Evolutionary conservation across 1,140 invertebrate species (phyloP).

Genomic region (Brachionus paranguensis): DNA sequence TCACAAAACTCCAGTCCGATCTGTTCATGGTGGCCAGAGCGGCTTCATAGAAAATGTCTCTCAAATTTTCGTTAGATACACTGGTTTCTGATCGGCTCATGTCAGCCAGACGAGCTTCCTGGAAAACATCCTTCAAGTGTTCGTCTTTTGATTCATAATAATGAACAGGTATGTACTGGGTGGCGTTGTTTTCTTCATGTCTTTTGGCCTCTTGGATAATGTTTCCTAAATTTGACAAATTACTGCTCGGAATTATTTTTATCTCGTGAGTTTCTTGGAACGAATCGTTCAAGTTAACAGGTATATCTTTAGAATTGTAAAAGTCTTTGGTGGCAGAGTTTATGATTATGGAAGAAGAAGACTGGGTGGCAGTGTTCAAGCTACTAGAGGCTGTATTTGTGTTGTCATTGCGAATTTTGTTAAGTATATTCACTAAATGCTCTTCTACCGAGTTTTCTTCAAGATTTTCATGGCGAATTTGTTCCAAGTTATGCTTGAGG

Average conservation of each 20-base stretch:
- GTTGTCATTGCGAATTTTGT: slow-evolving; percentile 5
- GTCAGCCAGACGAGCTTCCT: background rate
- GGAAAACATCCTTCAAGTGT: background rate
- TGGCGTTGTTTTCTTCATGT: background rate
- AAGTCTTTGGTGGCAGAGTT: background rate
- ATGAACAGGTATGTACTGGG: background rate
- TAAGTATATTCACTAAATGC: background rate
- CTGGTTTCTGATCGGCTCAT: background rate
- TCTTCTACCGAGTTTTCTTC: background rate
- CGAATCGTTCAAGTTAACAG: slow-evolving; percentile 9
- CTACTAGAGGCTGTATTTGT: background rate
- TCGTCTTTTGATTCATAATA: background rate
- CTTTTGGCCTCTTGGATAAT: slow-evolving; percentile 1
- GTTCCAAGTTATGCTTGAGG: background rate
- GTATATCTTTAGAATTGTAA: background rate
- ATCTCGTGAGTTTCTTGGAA: slow-evolving; percentile 9
- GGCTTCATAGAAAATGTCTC: slow-evolving; percentile 19
- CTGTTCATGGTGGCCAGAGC: background rate
- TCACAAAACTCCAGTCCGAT: background rate
- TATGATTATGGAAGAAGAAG: background rate
- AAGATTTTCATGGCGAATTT: background rate
- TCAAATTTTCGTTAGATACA: background rate
- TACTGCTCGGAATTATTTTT: background rate
- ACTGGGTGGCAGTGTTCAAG: background rate
- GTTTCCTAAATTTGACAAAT: background rate